Evolutionary conservation across 1,140 invertebrate genomes (phyloP), one percentile per base, ranked within the genome.

Genomic region (Episyrphus balteatus): DNA sequence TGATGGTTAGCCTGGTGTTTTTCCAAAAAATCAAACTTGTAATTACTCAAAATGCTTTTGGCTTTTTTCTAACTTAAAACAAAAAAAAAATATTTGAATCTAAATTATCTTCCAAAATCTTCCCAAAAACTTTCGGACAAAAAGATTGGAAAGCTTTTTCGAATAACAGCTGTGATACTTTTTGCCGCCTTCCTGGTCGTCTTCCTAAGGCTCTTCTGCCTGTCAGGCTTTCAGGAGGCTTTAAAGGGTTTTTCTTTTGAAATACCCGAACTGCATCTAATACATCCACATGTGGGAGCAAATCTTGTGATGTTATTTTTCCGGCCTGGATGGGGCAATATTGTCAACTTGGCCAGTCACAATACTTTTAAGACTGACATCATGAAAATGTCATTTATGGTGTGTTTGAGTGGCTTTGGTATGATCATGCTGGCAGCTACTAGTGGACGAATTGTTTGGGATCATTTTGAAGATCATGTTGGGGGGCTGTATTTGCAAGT

Each of bases 401-500:
- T 61, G 15, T 53, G 58, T 19, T 12, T 58, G 1, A 66, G 54
- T 9, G 57, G 61, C 38, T 41, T 62, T 1, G 17, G 55, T 1
- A 44, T 65, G 14, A 51, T 52, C 0, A n/a, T 58, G 5, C 55
- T 65, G 60, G 60, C 54, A 8, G 43, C 51, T 6, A 42, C 65
- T 13, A 60, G 58, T 49, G 55, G 57, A n/a, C 54, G 55, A 39
- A 56, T 66, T 42, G 62, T 58, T 10, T 56, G 61, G 31, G 62
- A 66, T 58, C 55, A 66, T 39, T 66, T 66, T 40, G 62, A 66
- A 66, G 62, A 58, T 47, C 62, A 66, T 44, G 62, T 66, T 33
- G 62, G 54, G 26, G 44, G 65, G 45, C 42, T 58, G 5, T 57
- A 53, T 21, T 47, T 44, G 6, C 62, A 66, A 30, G 50, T 62